phyloP scores from a whole-genome alignment of 2,888 invertebrate species.

The Tachystola acroxantha region DNA sequence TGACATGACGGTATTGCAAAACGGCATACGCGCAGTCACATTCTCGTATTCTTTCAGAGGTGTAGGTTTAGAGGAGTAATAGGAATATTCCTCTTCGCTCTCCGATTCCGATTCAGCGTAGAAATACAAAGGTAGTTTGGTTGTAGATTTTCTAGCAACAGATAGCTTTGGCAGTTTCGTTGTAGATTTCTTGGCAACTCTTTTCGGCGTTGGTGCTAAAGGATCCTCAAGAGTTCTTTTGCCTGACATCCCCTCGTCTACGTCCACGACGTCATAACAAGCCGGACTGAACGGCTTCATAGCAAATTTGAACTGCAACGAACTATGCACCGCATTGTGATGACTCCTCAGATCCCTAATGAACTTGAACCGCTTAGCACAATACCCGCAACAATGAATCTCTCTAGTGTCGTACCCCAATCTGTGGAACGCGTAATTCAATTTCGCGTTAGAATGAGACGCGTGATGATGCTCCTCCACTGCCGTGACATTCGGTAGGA shows the following conservation, averaged over 20 bases:
- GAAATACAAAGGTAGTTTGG: slow-evolving; percentile 40
- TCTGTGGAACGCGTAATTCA: slow-evolving; percentile 44
- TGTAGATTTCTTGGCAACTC: slow-evolving; percentile 49
- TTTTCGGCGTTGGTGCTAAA: slow-evolving; percentile 16
- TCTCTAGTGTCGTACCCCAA: slow-evolving; percentile 27
- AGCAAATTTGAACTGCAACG: slow-evolving; percentile 24
- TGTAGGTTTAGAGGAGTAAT: slow-evolving; percentile 63
- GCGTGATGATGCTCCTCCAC: slow-evolving; percentile 50
- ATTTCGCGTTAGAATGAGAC: slow-evolving; percentile 27
- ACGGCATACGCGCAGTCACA: slow-evolving; percentile 71
- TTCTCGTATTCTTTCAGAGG: slow-evolving; percentile 49
- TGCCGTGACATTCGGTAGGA: slow-evolving; percentile 36
- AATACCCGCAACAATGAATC: slow-evolving; percentile 30
- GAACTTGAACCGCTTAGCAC: slow-evolving; percentile 32
- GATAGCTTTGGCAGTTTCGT: slow-evolving; percentile 40
- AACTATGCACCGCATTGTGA: slow-evolving; percentile 29
- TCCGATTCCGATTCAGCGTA: slow-evolving; percentile 17
- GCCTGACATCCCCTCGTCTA: slow-evolving; percentile 12
- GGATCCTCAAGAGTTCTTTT: slow-evolving; percentile 16
- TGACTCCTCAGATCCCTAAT: slow-evolving; percentile 38
- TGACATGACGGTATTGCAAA: slow-evolving; percentile 66
- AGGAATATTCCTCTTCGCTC: slow-evolving; percentile 47
- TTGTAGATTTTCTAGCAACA: slow-evolving; percentile 72
- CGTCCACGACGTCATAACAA: neutral
- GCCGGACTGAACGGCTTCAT: slow-evolving; percentile 12